These are phyloP conservation scores for Polyergus mexicanus DNA, from an alignment of 1,140 invertebrate genomes.

Conservation along the genomic window DNA sequence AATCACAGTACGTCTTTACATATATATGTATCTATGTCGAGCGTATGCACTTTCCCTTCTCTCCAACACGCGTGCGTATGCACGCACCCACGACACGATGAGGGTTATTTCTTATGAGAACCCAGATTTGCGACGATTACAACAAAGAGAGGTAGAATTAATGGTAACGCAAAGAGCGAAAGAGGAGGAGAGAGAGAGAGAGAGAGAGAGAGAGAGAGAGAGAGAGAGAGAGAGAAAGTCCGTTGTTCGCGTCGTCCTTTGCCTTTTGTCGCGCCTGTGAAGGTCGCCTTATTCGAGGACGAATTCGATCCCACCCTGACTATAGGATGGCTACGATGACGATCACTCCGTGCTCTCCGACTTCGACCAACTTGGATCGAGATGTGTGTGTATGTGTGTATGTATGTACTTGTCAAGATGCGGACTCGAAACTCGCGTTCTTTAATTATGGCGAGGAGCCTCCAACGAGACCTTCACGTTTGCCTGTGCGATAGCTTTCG, in stretches of 20 bases:
- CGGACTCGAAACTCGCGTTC: background rate
- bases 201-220: background rate
- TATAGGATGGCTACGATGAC: background rate
- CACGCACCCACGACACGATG: background rate
- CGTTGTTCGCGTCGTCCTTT: slow-evolving; percentile 44
- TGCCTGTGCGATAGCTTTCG: background rate
- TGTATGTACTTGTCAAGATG: background rate
- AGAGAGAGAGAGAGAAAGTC: background rate
- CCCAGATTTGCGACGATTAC: slow-evolving; percentile 22
- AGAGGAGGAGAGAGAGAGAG: too few relatives aligned
- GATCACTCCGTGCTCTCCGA: background rate
- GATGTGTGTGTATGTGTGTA: background rate
- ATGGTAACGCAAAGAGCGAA: background rate
- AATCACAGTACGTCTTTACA: slow-evolving; percentile 20
- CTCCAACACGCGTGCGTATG: background rate
- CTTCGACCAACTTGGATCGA: background rate
- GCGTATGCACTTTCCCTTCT: background rate
- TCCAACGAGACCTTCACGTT: slow-evolving; percentile 2
- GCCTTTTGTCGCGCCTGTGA: slow-evolving; percentile 27
- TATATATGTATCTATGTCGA: background rate
- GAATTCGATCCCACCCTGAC: background rate
- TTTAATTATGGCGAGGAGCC: background rate
- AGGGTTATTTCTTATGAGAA: slow-evolving; percentile 28
- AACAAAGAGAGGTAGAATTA: background rate
- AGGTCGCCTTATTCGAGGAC: slow-evolving; percentile 21